These are phyloP conservation scores for Otocyon megalotis DNA, from an alignment of 2,113 vertebrate genomes.

Conservation along the genomic window DNA sequence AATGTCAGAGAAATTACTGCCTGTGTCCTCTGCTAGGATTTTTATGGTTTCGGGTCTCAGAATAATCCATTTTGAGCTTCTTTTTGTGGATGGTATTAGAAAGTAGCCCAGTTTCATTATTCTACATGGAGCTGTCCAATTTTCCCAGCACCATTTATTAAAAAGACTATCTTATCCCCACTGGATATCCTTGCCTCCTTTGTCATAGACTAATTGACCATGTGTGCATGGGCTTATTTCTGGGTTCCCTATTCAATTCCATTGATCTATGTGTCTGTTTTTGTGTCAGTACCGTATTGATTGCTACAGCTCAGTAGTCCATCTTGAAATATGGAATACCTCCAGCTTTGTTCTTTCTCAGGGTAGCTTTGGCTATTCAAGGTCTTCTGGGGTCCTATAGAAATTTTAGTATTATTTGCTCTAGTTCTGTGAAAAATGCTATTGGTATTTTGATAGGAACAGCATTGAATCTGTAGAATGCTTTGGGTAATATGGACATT, in stretches of 20 bases:
- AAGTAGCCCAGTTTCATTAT: neutral
- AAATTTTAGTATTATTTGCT: neutral
- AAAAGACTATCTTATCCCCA: neutral
- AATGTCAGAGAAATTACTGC: neutral
- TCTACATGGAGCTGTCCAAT: neutral
- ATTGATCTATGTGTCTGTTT: neutral
- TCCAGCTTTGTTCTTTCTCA: neutral
- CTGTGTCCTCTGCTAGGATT: neutral
- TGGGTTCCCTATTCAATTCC: neutral
- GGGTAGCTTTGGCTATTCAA: neutral
- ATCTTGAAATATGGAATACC: neutral
- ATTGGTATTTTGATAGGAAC: neutral
- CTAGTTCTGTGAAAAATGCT: neutral
- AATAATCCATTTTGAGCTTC: neutral
- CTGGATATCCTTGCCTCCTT: neutral
- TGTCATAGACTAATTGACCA: neutral
- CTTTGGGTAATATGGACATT: neutral
- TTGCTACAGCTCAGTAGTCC: neutral
- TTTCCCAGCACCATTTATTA: neutral
- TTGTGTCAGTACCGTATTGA: neutral
- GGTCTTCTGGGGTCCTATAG: neutral
- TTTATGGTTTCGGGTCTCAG: neutral
- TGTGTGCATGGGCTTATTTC: neutral
- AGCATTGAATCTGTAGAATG: neutral
- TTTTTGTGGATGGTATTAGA: neutral